Evolutionary conservation across 2,888 invertebrate genomes (phyloP).

Genomic region (Mongoloraphidia duomilia): DNA sequence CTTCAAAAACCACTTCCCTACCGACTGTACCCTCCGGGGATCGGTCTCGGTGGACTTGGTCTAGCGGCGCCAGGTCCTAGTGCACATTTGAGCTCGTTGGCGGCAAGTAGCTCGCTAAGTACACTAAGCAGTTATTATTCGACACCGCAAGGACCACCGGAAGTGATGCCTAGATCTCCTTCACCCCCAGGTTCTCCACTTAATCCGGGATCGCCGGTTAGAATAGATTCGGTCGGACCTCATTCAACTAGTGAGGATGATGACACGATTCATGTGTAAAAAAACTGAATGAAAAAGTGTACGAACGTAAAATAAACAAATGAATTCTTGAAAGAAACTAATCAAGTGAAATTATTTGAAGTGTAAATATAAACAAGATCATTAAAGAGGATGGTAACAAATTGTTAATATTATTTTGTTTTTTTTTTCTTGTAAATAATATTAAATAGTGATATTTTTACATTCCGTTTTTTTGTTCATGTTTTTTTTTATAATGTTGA

Average conservation of each 20-base stretch:
- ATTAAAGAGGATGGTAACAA: no score
- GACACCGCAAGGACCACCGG: constrained; percentile 37
- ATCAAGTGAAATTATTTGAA: no score
- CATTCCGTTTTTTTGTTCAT: no score
- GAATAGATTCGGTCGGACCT: constrained; percentile 23
- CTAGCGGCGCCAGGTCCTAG: constrained; percentile 53
- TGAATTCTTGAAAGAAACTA: no score
- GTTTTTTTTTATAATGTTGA: no score
- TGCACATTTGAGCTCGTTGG: constrained; percentile 48
- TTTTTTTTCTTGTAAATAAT: no score
- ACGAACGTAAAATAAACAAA: no score
- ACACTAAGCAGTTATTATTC: constrained; percentile 41
- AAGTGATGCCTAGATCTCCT: constrained; percentile 29
- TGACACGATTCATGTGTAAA: constrained; percentile 46
- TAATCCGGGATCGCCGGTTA: constrained; percentile 41
- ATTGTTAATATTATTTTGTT: no score
- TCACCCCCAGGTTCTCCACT: constrained; percentile 41
- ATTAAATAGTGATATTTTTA: no score
- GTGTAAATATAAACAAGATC: no score
- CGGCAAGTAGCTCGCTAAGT: constrained; percentile 50
- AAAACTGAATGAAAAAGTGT: background rate
- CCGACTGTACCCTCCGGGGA: constrained; percentile 46
- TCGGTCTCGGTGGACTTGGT: constrained; percentile 39
- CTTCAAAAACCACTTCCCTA: constrained; percentile 82
- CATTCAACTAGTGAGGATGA: constrained; percentile 40